These are phyloP conservation scores for Holcopasites calliopsidis DNA, from an alignment of 1,140 invertebrate genomes.

Conservation along the genomic window DNA sequence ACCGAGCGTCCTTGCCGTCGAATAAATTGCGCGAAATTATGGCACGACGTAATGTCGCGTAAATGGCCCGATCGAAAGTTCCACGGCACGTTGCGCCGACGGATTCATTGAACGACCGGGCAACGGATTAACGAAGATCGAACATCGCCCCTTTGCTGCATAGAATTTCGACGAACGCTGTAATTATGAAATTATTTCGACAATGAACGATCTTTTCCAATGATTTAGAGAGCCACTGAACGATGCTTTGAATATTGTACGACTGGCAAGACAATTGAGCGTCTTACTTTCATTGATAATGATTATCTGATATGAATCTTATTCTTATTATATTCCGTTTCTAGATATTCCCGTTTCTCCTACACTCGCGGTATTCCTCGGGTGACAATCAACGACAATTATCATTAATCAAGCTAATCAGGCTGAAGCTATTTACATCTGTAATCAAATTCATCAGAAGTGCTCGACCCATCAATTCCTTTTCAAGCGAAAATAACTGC, in stretches of 20 bases:
- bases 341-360: no score
- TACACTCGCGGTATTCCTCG: no score
- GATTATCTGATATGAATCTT: no score
- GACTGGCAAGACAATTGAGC: no score
- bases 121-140: slow-evolving; percentile 18
- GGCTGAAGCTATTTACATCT: background rate
- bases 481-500: slow-evolving; percentile 1
- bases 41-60: slow-evolving; percentile 49
- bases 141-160: background rate
- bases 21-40: slow-evolving; percentile 69
- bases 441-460: slow-evolving; percentile 2
- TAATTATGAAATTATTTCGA: background rate
- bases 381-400: no score
- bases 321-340: no score
- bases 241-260: no score
- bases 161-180: background rate
- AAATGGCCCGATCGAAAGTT: slow-evolving; percentile 50
- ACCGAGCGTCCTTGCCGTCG: slow-evolving; percentile 58
- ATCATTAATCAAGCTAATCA: background rate
- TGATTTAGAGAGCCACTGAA: no score
- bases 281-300: no score
- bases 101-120: slow-evolving; percentile 6
- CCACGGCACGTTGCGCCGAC: background rate
- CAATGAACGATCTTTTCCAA: no score
- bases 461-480: background rate